Conservation (phyloP, 1,140 invertebrate genomes). For the Cherax destructor region DNA sequence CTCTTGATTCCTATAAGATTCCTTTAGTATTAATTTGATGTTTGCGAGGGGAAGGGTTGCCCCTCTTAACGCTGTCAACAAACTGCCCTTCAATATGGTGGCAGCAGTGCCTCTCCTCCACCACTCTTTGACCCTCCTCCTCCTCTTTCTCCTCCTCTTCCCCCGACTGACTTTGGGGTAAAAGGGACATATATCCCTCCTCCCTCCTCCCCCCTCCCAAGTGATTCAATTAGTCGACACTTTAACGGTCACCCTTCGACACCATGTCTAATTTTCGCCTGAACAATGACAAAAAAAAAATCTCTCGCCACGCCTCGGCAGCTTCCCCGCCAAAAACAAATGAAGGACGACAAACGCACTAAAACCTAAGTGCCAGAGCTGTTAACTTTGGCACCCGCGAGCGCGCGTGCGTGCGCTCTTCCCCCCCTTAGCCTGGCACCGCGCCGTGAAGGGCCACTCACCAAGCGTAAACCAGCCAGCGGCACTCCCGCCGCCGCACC, state of each 20-base stretch:
- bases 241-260: constrained; percentile 6
- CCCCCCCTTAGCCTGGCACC: constrained; percentile 43
- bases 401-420: too few relatives aligned
- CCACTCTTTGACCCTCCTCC: too few relatives aligned
- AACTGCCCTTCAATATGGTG: too few relatives aligned
- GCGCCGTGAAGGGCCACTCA: constrained; percentile 32
- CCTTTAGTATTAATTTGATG: too few relatives aligned
- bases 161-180: too few relatives aligned
- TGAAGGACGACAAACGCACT: constrained; percentile 61
- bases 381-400: constrained; percentile 54
- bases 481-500: neutral
- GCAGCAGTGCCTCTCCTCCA: too few relatives aligned
- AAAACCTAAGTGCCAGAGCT: constrained; percentile 64
- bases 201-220: neutral
- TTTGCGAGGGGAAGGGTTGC: too few relatives aligned
- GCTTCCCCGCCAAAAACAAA: constrained; percentile 49
- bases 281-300: constrained; percentile 34
- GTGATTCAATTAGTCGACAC: neutral
- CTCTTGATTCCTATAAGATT: too few relatives aligned
- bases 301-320: neutral
- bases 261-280: constrained; percentile 25
- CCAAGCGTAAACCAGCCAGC: constrained; percentile 15
- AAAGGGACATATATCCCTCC: neutral
- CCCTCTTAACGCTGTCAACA: too few relatives aligned
- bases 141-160: neutral